Base-by-base conservation (phyloP, 2,888 invertebrate genomes). In the Geotrupes spiniger region DNA sequence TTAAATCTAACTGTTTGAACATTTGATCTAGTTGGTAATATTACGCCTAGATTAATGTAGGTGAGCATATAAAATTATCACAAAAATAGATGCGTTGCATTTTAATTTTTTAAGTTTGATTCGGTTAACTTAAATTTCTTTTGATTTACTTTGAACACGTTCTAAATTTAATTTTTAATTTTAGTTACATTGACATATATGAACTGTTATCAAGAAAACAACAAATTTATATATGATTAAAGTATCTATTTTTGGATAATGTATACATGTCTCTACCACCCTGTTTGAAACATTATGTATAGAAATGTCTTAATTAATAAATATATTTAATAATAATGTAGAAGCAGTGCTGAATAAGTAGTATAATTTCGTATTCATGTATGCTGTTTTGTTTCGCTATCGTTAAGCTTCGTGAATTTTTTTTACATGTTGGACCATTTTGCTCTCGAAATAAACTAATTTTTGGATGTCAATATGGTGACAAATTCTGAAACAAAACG, bases 401-500 rank as follows among this genome's bases (percentile, higher is more conserved):
- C 11, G 9, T 33, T 15, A 8, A 33, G 33, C 33, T 33, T 14
- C 33, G 10, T 33, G 21, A 4, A 33, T 11, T 8, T 33, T 33
- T 14, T 10, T 3, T 21, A 21, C 3, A 21, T 6, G 21, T 21
- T 21, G 21, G 21, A 21, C 21, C 21, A 21, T 21, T 21, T 21
- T 21, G 21, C 21, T 21, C 4, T 3, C 8, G 33, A 10, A 33
- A 10, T 15, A 33, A 37, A 51, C 82, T 88, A 88, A 81, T 88
- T 87, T 78, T 87, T 87, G 74, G 88, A 84, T 65, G 88, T 88
- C 76, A 89, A 74, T 76, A 89, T 89, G 79, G 86, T 85, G 72
- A 89, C 89, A 72, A 89, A 89, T 76, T 89, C 89, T 89, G 80
- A 10, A 81, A 82, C 52, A 60, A 60, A 58, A 46, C 44, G 9